Base-by-base conservation (phyloP, 2,113 vertebrate species). In the Electrona antarctica region DNA sequence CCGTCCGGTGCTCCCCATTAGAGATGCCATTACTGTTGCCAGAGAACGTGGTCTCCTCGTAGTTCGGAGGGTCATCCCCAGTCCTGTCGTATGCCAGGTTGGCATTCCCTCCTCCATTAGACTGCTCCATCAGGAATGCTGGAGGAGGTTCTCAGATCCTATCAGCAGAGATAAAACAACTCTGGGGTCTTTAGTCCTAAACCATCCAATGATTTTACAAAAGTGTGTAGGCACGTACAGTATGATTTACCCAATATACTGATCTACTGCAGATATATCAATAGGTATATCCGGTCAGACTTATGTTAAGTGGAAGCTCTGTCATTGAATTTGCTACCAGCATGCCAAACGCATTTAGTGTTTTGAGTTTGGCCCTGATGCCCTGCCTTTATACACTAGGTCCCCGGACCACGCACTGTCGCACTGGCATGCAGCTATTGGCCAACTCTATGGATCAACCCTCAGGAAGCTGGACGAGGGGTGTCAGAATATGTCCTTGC, bases 41-140 rank as follows among this genome's bases (percentile, higher is more conserved):
- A 11, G 92, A 92, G 74, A 96, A 96, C 15, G 95, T 94, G 7
- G 93, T 92, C 82, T 97, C 95, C 78, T 97, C 93, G 1, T 98
- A 97, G 60, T 87, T 73, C 0, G 96, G 96, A 47, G 96, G 94
- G 33, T 95, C 94, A 0, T 93, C 94, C 1, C 91, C 71, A 4
- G 88, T 91, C 60, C 81, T 68, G 62, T 92, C 90, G 2, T 87
- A 83, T 1, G 80, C 87, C 0, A 66, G 29, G 65, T 94, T 94
- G 13, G 84, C 68, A 0, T 89, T 85, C 41, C 85, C 90, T 33
- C 83, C 81, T 29, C 80, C 56, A 6, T 74, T 81, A 6, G 81
- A 80, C 49, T 50, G 85, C 83, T 93, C 89, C 92, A 93, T 94
- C 64, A 58, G 51, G 15, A 75, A 61, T 9, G 45, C 64, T 65